These are phyloP conservation scores for Sapayoa aenigma DNA, from an alignment of 2,113 vertebrate genomes.

Conservation along the genomic window DNA sequence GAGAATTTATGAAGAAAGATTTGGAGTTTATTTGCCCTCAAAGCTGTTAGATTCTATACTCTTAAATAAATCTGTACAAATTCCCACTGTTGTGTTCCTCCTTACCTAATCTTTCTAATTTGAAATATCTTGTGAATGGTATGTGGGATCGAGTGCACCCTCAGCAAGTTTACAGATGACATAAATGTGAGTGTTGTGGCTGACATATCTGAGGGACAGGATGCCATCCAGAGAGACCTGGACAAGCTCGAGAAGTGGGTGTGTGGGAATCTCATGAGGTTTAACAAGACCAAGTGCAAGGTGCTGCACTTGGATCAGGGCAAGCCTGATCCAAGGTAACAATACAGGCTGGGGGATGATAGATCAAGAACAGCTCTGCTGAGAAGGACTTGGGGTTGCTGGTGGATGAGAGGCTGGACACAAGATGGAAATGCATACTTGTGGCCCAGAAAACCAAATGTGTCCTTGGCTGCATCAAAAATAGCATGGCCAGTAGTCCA, in stretches of 20 bases:
- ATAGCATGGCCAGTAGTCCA: rapidly evolving
- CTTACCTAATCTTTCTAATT: background rate
- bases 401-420: background rate
- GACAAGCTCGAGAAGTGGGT: background rate
- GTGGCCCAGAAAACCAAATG: rapidly evolving
- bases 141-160: background rate
- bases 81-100: background rate
- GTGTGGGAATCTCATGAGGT: background rate
- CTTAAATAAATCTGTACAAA: background rate
- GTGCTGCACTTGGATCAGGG: background rate
- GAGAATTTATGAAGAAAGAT: background rate
- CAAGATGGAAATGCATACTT: rapidly evolving
- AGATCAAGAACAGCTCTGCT: background rate
- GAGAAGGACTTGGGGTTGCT: background rate
- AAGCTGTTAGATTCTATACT: background rate
- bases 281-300: background rate
- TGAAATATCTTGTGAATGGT: background rate
- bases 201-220: background rate
- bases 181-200: background rate
- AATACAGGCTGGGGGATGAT: background rate
- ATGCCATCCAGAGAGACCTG: background rate
- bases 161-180: background rate
- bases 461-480: background rate
- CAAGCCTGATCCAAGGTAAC: too few species aligned
- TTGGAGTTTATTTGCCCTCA: background rate